A percentile compares a stretch with the other conserved stretches of the same genome.
These are phyloP conservation scores for Pinna nobilis DNA, from an alignment of 1,140 invertebrate species.

Conservation along the genomic window DNA sequence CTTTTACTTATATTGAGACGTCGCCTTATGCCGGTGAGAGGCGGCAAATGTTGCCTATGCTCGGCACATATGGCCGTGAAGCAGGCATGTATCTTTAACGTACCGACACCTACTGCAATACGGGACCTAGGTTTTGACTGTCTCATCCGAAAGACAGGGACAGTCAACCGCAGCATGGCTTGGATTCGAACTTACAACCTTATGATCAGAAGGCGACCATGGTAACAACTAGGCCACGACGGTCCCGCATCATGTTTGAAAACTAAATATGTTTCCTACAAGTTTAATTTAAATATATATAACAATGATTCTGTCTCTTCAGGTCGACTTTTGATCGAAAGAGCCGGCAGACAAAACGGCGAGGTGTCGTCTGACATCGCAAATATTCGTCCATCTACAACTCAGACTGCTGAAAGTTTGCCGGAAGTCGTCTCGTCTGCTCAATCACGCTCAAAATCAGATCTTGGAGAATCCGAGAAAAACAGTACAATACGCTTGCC, in stretches of 20 bases:
- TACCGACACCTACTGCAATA: no score
- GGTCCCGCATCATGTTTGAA: not conserved
- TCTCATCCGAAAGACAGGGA: no score
- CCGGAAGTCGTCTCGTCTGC: constrained; percentile 34
- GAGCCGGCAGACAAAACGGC: not conserved
- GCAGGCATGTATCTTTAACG: no score
- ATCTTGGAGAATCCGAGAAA: constrained; percentile 18
- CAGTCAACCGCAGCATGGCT: no score
- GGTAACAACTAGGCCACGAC: no score
- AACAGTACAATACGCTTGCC: constrained; percentile 14
- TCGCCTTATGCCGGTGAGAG: no score
- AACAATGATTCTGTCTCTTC: not conserved
- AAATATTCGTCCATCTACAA: not conserved
- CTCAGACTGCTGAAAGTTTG: not conserved
- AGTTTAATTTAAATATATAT: not conserved
- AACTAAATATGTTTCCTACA: not conserved
- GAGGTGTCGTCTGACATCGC: not conserved
- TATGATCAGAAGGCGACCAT: no score
- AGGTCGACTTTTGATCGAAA: constrained; percentile 19
- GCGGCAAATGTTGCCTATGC: no score
- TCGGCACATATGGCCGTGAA: no score
- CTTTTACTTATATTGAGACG: no score
- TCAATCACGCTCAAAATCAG: constrained; percentile 29
- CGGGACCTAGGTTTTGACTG: no score
- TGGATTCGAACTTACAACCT: no score